Base-by-base conservation (phyloP, 2,888 invertebrate genomes). In the Lasioglossum morio region DNA sequence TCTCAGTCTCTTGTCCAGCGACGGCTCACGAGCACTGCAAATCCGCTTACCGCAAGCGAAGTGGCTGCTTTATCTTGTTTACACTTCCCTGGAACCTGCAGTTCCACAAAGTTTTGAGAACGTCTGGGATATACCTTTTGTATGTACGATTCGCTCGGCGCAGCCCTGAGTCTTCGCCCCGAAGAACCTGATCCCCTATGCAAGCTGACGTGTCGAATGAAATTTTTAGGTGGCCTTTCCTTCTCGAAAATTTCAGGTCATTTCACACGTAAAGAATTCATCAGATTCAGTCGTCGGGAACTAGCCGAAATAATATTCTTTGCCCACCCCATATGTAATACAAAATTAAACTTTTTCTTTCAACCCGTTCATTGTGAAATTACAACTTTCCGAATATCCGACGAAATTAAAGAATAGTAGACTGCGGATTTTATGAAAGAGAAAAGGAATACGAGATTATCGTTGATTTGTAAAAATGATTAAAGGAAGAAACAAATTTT, bases 21-120 rank as follows among this genome's bases (percentile, higher is more conserved):
- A 27, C 75, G 46, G 37, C 43, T 53, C 66, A 70, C 72, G 37
- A 46, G 46, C 30, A 48, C 72, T 40, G 77, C 77, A 86, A 86
- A 86, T 81, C 80, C 77, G 84, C 77, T 80, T 79, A 85, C 79
- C 66, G 16, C 46, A 74, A 77, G 63, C 63, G 53, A 79, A 75
- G 46, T 72, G 74, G 43, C 70, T 40, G 60, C 48, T 82, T 73
- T 34, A 48, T 57, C 76, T 40, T 73, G 77, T 81, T 73, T 84
- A 81, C 76, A 74, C 48, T 74, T 46, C 7, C n/a, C 23, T 40
- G 23, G 69, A 16, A 74, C 40, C 40, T 57, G 27, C 27, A 27
- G 30, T 23, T 12, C 40, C 12, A 10, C 43, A 4, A 27, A 75
- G 70, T 74, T 70, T 75, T 57, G n/a, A 60, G 5, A 66, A 10